These are phyloP conservation scores for Xerus rutilus DNA, from an alignment of 2,797 vertebrate species.

Conservation along the genomic window DNA sequence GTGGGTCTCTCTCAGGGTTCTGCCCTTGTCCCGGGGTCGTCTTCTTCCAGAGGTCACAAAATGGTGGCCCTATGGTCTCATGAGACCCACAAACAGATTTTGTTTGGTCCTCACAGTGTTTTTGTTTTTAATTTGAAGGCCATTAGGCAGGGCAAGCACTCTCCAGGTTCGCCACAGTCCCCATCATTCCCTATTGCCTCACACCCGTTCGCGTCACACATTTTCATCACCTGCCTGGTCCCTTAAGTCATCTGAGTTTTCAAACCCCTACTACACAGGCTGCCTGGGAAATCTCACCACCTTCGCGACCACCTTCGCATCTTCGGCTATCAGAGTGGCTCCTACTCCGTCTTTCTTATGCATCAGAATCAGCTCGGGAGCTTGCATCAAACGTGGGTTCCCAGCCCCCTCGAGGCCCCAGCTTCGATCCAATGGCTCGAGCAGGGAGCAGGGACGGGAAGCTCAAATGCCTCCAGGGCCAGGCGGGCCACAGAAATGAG, in stretches of 20 bases:
- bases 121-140: conserved; percentile 70
- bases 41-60: conserved; percentile 71
- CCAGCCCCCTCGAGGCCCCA: not conserved
- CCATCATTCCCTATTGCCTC: conserved; percentile 56
- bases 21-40: conserved; percentile 2
- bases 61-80: conserved; percentile 44
- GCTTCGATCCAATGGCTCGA: not conserved
- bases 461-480: conserved; percentile 66
- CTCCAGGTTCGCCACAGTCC: conserved; percentile 81
- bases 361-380: not conserved
- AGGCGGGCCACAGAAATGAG: conserved; percentile 75
- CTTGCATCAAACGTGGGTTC: not conserved
- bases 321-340: not conserved
- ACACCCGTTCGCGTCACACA: conserved; percentile 43
- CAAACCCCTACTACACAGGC: not conserved
- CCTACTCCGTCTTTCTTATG: not conserved
- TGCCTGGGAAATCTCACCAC: not conserved
- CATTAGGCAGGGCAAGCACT: conserved; percentile 63
- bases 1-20: not conserved
- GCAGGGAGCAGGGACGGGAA: not conserved
- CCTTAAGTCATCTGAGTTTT: conserved; percentile 59
- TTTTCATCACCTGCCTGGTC: conserved; percentile 74
- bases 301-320: not conserved
- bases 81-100: conserved; percentile 64
- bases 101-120: conserved; percentile 82